Conservation (phyloP, 2,888 invertebrate genomes). For the Mesochorus sp. region DNA sequence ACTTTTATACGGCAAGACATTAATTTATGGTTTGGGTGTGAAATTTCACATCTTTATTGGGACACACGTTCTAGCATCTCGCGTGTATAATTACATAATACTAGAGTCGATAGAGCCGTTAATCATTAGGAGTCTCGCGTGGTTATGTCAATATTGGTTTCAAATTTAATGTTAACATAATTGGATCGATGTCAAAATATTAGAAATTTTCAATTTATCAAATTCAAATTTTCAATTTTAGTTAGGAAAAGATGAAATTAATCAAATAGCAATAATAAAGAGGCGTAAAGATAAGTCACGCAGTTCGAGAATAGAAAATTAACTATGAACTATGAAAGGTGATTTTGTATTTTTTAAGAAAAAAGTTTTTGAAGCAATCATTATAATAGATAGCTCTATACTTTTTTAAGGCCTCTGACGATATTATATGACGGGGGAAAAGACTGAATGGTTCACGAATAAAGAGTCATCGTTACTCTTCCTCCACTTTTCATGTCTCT, state of each 20-base stretch:
- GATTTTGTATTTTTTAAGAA: too few relatives aligned
- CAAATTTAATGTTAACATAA: neutral
- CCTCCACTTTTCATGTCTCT: neutral
- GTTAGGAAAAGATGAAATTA: too few relatives aligned
- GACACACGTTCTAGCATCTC: neutral
- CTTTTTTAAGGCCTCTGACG: slow-evolving; percentile 1
- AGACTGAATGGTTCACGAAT: slow-evolving; percentile 27
- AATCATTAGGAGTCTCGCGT: slow-evolving; percentile 22
- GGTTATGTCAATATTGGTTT: neutral
- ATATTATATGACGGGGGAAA: neutral
- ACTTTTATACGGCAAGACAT: slow-evolving; percentile 19
- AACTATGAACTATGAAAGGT: too few relatives aligned
- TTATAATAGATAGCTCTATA: neutral
- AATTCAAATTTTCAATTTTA: too few relatives aligned
- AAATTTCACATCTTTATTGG: slow-evolving; percentile 21
- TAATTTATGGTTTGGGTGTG: slow-evolving; percentile 37
- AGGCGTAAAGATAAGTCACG: too few relatives aligned
- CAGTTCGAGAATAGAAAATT: too few relatives aligned
- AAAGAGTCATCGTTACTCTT: slow-evolving; percentile 39
- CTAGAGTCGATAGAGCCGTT: neutral
- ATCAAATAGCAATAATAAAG: too few relatives aligned
- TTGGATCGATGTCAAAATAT: neutral
- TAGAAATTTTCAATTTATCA: too few relatives aligned
- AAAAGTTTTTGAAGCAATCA: neutral
- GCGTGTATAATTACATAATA: slow-evolving; percentile 1